Percentiles rank a stretch among this genome's conserved stretches.
Conservation (phyloP, 1,140 invertebrate genomes). For the Zaprionus africanus region DNA sequence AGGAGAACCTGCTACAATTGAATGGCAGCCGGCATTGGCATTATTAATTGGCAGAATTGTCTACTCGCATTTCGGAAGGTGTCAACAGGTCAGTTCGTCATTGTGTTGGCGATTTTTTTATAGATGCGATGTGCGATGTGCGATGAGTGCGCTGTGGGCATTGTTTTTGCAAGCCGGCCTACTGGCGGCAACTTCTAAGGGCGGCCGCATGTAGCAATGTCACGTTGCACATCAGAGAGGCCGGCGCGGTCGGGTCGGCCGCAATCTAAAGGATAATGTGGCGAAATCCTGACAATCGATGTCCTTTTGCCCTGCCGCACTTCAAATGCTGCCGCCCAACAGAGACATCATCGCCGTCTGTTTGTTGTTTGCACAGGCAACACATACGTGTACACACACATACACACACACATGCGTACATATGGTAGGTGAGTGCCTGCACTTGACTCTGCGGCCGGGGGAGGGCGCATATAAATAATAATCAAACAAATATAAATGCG, state of each 20-base stretch:
- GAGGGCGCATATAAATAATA: constrained; percentile 76
- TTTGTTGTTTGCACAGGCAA: constrained; percentile 66
- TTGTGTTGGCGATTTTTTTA: constrained; percentile 59
- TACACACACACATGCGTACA: neutral
- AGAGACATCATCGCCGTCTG: constrained; percentile 31
- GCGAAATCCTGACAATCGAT: constrained; percentile 79
- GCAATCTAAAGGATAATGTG: constrained; percentile 80
- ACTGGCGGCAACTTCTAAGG: constrained; percentile 62
- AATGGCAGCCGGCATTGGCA: constrained; percentile 35
- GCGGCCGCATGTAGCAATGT: constrained; percentile 63
- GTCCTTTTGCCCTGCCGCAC: constrained; percentile 65
- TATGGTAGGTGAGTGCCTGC: constrained; percentile 5
- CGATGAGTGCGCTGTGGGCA: neutral
- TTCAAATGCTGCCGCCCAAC: constrained; percentile 60
- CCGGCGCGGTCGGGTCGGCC: constrained; percentile 47
- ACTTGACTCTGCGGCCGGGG: constrained; percentile 62
- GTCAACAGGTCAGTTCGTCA: constrained; percentile 79
- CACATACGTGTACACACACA: constrained; percentile 17
- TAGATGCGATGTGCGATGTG: neutral
- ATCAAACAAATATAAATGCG: constrained; percentile 61
- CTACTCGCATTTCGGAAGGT: constrained; percentile 61
- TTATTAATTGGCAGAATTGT: constrained; percentile 79
- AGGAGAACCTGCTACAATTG: constrained; percentile 68
- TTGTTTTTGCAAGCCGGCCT: constrained; percentile 66
- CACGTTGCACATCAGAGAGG: constrained; percentile 73